A percentile compares a stretch with the other conserved stretches of the same genome.
Conservation (phyloP, 2,888 invertebrate genomes). For the Rhimphoctona megacephalus region DNA sequence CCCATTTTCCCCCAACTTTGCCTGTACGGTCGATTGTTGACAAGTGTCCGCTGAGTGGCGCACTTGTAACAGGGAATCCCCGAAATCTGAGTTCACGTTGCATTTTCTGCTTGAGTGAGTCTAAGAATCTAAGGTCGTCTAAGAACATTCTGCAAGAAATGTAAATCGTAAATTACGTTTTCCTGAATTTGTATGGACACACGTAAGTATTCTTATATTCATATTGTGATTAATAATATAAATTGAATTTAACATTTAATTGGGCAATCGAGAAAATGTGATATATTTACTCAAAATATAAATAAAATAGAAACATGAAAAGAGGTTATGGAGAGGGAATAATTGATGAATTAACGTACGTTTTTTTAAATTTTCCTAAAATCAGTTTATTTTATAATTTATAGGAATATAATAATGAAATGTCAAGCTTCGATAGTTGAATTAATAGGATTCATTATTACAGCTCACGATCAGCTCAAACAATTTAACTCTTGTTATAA, state of each 20-base stretch:
- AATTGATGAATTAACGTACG: neutral
- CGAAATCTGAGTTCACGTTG: neutral
- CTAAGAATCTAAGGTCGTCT: constrained; percentile 2
- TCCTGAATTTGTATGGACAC: neutral
- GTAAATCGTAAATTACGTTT: no score
- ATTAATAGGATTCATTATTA: no score
- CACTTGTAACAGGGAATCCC: constrained; percentile 14
- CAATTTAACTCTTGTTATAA: neutral
- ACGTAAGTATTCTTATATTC: constrained; percentile 14
- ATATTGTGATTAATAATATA: constrained; percentile 13
- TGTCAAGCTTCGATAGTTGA: neutral
- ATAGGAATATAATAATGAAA: no score
- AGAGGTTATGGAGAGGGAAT: neutral
- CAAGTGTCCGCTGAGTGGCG: neutral
- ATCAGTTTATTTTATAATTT: no score
- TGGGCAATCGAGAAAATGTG: neutral
- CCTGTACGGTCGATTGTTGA: neutral
- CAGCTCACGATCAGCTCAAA: no score
- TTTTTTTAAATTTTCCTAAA: neutral
- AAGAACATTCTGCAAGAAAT: constrained; percentile 27
- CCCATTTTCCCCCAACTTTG: neutral
- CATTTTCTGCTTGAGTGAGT: no score
- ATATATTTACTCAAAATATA: neutral
- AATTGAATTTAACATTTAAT: constrained; percentile 3
- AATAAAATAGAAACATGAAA: constrained; percentile 8